Conservation (phyloP, 2,797 vertebrate species). For the Kryptopterus vitreolus region DNA sequence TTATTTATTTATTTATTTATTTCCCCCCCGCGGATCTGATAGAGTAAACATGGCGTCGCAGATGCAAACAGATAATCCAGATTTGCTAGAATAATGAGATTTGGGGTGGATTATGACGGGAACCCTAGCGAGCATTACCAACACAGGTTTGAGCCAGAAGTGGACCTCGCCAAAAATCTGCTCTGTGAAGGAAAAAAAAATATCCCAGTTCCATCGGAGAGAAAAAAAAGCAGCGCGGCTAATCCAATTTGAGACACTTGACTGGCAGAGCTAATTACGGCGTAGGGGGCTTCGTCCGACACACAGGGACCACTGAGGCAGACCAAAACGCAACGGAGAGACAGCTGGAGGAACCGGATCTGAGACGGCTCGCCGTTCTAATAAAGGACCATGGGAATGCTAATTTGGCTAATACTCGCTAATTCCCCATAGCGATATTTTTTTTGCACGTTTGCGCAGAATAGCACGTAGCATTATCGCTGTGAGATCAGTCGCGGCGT, state of each 20-base stretch:
- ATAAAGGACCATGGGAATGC: conserved; percentile 48
- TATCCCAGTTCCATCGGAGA: conserved; percentile 37
- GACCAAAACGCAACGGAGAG: conserved; percentile 56
- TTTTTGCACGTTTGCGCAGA: background rate
- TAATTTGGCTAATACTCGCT: conserved; percentile 51
- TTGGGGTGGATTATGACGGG: conserved; percentile 40
- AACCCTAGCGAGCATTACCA: conserved; percentile 16
- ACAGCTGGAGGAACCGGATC: conserved; percentile 53
- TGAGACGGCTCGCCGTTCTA: conserved; percentile 23
- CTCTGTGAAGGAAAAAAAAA: conserved; percentile 13
- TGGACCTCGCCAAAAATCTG: conserved; percentile 38
- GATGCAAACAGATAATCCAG: conserved; percentile 37
- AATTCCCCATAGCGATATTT: conserved; percentile 38
- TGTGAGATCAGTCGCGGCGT: background rate
- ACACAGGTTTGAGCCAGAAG: conserved; percentile 14
- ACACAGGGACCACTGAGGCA: conserved; percentile 64
- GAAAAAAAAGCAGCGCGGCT: conserved; percentile 53
- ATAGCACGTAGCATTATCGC: conserved; percentile 21
- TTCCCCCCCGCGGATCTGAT: background rate
- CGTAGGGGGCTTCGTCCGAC: conserved; percentile 61
- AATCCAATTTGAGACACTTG: conserved; percentile 76
- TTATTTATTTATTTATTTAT: conserved; percentile 5
- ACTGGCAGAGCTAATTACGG: conserved; percentile 71
- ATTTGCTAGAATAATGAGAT: conserved; percentile 42
- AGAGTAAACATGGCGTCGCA: background rate